A percentile compares a stretch with the other conserved stretches of the same genome.
Conservation (phyloP, 1,140 invertebrate genomes). For the Sminthurides bifidus region DNA sequence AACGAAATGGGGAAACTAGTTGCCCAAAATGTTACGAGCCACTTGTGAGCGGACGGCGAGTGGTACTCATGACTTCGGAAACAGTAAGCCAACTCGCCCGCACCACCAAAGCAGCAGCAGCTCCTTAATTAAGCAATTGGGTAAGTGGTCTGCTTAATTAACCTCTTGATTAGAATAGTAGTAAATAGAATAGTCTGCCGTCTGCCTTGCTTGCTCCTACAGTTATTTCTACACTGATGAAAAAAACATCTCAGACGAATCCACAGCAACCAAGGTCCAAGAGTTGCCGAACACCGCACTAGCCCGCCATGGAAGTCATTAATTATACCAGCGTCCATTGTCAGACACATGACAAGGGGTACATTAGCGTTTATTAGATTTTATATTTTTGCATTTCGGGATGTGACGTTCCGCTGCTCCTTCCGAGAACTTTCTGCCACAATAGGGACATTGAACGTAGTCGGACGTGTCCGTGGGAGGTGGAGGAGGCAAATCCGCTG, state of each 20-base stretch:
- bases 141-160: too few relatives aligned
- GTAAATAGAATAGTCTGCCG: neutral
- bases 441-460: constrained; percentile 84
- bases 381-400: constrained; percentile 74
- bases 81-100: too few relatives aligned
- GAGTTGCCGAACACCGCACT: neutral
- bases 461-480: constrained; percentile 74
- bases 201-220: neutral
- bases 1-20: too few relatives aligned
- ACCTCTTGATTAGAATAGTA: too few relatives aligned
- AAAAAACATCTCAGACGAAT: neutral
- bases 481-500: constrained; percentile 77
- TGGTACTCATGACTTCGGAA: too few relatives aligned
- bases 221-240: neutral
- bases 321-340: neutral
- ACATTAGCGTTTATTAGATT: constrained; percentile 59
- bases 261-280: neutral
- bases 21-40: too few relatives aligned
- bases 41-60: too few relatives aligned
- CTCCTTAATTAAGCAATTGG: too few relatives aligned
- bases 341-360: too few relatives aligned
- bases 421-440: constrained; percentile 72
- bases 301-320: neutral
- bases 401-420: constrained; percentile 82
- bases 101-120: too few relatives aligned